phyloP scores from a whole-genome alignment of 1,140 invertebrate genomes.

The Antheraea mylitta region DNA sequence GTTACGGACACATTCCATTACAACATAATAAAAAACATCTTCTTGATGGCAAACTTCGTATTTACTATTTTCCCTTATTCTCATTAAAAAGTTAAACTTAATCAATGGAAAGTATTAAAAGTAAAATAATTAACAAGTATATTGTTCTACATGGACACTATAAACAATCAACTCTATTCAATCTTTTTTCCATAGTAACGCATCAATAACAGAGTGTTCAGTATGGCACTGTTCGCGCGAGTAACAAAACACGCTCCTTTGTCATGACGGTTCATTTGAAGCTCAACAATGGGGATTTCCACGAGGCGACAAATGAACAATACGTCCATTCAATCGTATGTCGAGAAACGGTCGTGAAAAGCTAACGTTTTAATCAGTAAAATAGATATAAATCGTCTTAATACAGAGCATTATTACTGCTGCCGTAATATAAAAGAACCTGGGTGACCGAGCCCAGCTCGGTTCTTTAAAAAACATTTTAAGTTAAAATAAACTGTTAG shows the following conservation, averaged over 20 bases:
- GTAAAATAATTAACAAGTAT: too few relatives aligned
- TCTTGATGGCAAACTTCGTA: too few relatives aligned
- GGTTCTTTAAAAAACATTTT: too few relatives aligned
- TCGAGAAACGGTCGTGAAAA: background rate
- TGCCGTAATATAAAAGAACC: too few relatives aligned
- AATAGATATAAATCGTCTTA: background rate
- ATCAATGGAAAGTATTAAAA: too few relatives aligned
- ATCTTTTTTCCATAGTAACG: background rate
- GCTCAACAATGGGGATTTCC: background rate
- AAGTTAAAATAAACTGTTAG: too few relatives aligned
- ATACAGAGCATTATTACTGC: too few relatives aligned
- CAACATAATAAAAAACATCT: too few relatives aligned
- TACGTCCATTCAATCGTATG: background rate
- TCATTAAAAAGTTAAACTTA: too few relatives aligned
- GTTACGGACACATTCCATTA: too few relatives aligned
- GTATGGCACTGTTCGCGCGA: background rate
- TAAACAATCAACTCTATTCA: background rate
- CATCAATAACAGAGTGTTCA: background rate
- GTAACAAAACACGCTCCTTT: conserved; percentile 1
- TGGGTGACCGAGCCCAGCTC: too few relatives aligned
- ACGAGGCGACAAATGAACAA: background rate
- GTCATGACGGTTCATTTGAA: background rate
- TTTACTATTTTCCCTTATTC: too few relatives aligned
- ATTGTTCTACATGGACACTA: background rate
- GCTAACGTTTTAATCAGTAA: background rate